A percentile compares a stretch with the other conserved stretches of the same genome.
Conservation (phyloP, 2,113 vertebrate genomes). For the Bagarius yarrelli region DNA sequence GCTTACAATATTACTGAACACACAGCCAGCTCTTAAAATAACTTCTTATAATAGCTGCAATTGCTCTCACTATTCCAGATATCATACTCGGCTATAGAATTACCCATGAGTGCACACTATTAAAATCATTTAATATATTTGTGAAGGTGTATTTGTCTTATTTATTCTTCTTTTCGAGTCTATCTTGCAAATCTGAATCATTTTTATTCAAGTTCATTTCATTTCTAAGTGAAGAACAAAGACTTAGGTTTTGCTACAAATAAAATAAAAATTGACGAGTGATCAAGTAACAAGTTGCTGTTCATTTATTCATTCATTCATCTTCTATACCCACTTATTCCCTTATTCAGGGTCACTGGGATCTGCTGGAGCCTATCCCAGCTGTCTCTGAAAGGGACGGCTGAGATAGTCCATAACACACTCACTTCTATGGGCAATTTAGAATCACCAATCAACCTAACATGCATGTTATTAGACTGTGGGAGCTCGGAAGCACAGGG, state of each 20-base stretch:
- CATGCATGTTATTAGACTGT: too few species aligned
- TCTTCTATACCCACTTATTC: too few species aligned
- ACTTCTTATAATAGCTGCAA: background rate
- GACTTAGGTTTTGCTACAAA: background rate
- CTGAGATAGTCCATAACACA: too few species aligned
- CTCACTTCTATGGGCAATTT: too few species aligned
- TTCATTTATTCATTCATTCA: too few species aligned
- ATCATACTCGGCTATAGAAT: background rate
- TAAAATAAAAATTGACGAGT: background rate
- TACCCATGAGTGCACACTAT: background rate
- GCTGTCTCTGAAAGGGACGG: too few species aligned
- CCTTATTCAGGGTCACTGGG: too few species aligned
- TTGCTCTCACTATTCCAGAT: background rate
- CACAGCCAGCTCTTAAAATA: conserved; percentile 35
- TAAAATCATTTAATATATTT: background rate
- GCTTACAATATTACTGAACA: conserved; percentile 13
- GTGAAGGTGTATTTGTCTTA: background rate
- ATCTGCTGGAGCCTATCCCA: too few species aligned
- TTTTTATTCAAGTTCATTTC: background rate
- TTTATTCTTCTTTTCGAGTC: background rate
- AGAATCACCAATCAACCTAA: too few species aligned
- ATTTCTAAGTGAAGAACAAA: background rate
- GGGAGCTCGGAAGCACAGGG: too few species aligned
- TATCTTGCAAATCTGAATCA: background rate
- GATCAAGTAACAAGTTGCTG: background rate